Evolutionary conservation across 1,140 invertebrate species (phyloP).

Genomic region (Heliothis subflexa): DNA sequence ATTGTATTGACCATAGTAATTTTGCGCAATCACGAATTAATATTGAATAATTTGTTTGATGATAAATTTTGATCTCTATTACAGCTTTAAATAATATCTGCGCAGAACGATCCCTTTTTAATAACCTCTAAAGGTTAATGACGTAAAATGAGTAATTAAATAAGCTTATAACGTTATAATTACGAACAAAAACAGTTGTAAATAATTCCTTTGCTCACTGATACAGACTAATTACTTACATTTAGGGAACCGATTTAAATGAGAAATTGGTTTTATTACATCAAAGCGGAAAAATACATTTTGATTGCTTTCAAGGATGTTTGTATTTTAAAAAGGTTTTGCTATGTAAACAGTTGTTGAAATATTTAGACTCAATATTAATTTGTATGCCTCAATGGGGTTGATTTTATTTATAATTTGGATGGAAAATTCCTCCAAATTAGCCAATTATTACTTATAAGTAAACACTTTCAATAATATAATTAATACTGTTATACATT

Average conservation of each 20-base stretch:
- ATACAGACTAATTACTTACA: constrained; percentile 12
- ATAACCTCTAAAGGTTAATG: constrained; percentile 24
- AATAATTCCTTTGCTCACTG: constrained; percentile 27
- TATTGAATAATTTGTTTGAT: constrained; percentile 5
- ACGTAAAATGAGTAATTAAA: constrained; percentile 28
- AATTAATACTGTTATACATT: too few species aligned
- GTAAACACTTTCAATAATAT: too few species aligned
- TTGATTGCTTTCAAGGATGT: neutral
- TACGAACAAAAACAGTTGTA: constrained; percentile 18
- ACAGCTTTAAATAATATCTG: neutral
- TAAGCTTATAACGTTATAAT: constrained; percentile 22
- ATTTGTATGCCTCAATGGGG: too few species aligned
- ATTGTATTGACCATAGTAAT: neutral
- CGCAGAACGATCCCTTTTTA: neutral
- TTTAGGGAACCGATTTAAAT: neutral
- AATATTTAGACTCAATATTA: too few species aligned
- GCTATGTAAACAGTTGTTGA: too few species aligned
- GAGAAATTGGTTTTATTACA: neutral
- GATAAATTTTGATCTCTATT: constrained; percentile 15
- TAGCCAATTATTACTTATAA: too few species aligned
- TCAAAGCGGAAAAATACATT: neutral
- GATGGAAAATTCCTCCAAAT: too few species aligned
- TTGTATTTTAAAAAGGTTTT: neutral
- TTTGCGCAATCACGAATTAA: neutral
- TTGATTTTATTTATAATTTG: too few species aligned